These are phyloP conservation scores for Micrastur ruficollis DNA, from an alignment of 2,797 vertebrate species.

Conservation along the genomic window DNA sequence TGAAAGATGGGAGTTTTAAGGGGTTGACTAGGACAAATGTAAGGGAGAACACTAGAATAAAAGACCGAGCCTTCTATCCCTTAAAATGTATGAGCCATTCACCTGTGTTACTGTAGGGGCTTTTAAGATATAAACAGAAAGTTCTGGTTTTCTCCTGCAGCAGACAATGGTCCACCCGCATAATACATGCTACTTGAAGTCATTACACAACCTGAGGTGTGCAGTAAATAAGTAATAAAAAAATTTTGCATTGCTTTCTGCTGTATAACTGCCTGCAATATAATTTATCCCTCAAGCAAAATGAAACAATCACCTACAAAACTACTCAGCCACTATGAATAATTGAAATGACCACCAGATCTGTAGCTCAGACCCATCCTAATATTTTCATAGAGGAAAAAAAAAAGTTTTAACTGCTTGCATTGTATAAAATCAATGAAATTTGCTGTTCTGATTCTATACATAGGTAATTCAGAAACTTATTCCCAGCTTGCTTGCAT, in stretches of 20 bases:
- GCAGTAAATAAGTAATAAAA: constrained; percentile 50
- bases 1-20: background rate
- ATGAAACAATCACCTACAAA: constrained; percentile 40
- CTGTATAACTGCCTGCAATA: background rate
- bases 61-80: background rate
- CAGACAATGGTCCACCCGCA: background rate
- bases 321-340: constrained; percentile 27
- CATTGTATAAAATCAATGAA: background rate
- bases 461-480: background rate
- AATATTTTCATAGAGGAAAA: background rate
- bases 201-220: constrained; percentile 9
- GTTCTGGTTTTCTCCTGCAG: constrained; percentile 12
- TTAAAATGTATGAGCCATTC: background rate
- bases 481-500: background rate
- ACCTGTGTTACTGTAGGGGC: background rate
- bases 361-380: constrained; percentile 1
- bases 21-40: background rate
- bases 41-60: background rate
- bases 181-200: constrained; percentile 26
- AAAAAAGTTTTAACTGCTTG: background rate
- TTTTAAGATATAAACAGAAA: constrained; percentile 5
- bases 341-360: constrained; percentile 35
- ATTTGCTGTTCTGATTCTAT: background rate
- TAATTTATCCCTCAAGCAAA: constrained; percentile 46
- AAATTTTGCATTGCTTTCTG: background rate